Conservation (phyloP, 2,113 vertebrate genomes). For the Rynchops niger region DNA sequence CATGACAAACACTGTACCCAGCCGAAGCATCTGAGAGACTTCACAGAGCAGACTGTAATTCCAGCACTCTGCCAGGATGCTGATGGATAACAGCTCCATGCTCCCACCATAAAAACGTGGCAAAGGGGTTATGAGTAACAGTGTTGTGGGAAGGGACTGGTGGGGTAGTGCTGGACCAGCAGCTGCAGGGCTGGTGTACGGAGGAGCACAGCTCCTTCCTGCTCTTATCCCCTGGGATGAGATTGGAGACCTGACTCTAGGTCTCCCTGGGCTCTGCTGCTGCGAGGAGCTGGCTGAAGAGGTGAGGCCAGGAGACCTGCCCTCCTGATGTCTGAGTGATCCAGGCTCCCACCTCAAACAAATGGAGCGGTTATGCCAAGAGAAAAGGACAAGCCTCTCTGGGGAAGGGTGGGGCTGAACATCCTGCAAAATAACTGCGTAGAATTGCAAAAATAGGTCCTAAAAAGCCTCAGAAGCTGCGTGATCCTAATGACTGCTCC, state of each 20-base stretch:
- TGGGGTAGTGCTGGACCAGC: neutral
- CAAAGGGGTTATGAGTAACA: neutral
- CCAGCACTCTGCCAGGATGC: neutral
- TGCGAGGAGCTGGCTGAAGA: neutral
- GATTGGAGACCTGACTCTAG: neutral
- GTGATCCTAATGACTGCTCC: neutral
- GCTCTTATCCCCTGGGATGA: neutral
- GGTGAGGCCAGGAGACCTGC: neutral
- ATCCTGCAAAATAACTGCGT: neutral
- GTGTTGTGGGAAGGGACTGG: neutral
- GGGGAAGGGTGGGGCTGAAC: neutral
- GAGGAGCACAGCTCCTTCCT: neutral
- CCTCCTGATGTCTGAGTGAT: neutral
- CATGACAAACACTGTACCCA: neutral
- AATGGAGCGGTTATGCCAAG: neutral
- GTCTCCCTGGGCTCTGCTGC: neutral
- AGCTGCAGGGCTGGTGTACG: neutral
- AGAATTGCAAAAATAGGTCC: neutral
- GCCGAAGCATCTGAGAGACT: neutral
- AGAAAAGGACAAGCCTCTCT: neutral
- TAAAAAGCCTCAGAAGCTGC: neutral
- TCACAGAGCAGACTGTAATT: neutral
- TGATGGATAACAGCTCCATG: neutral
- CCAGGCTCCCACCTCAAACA: neutral
- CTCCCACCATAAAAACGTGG: rapidly evolving